Base-by-base conservation (phyloP, 2,113 vertebrate species). In the Suricata suricatta region DNA sequence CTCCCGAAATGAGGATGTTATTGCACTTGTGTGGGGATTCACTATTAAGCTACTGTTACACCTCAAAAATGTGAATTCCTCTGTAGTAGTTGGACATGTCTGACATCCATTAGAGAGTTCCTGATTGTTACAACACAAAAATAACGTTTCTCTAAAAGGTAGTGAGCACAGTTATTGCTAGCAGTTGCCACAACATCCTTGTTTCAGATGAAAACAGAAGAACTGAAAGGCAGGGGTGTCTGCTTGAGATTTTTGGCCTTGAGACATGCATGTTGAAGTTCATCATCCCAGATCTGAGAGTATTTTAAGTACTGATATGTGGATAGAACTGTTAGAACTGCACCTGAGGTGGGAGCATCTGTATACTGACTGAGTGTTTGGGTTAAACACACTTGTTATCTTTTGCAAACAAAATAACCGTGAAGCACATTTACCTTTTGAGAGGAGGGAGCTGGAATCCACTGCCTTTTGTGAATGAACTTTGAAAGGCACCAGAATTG, bases 401-500 rank as follows among this genome's bases (percentile, higher is more conserved):
- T 63, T 86, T 81, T 41, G 7, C 84, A 86, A 86, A 94, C 27
- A 50, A 33, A 64, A 47, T 25, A 89, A 68, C 7, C 11, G 13
- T 9, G 9, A 68, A 33, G 50, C 33, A 47, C 57, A 11, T 85
- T 88, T 41, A 44, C 69, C 57, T 82, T 44, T 68, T 19, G 33
- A 82, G 38, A 33, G 25, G 19, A 86, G 44, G 64, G 60, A 93
- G 23, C 60, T 29, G 63, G 57, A 54, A 54, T 41, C 47, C 63
- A 10, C 7, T n/a, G n/a, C 38, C 57, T 31, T 41, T 83, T 69
- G 74, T 44, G 33, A 91, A 79, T 74, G 47, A 25, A 52, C 54
- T 96, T 94, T 69, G 71, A 87, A 81, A 87, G 80, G 27, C 96
- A 41, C 86, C 79, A 82, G 82, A 76, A 92, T 33, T 31, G 76